A percentile compares a stretch with the other conserved stretches of the same genome.
phyloP scores from a whole-genome alignment of 2,888 invertebrate genomes.

The Proisotoma minuta region DNA sequence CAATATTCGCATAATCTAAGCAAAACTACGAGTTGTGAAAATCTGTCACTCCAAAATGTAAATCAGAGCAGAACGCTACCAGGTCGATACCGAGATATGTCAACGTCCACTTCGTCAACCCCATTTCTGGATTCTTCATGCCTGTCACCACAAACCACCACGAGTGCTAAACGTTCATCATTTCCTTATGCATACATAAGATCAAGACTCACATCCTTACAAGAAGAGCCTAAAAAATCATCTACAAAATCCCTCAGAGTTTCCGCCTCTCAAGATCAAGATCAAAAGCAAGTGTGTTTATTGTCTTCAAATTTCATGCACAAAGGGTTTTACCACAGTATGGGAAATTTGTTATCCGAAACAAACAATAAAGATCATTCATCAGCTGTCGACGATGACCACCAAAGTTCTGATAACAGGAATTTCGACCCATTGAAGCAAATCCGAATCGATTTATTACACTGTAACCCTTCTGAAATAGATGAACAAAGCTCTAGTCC shows the following conservation, averaged over 20 bases:
- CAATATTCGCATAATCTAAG: neutral
- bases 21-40: conserved; percentile 44
- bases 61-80: conserved; percentile 9
- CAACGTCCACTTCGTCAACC: conserved; percentile 17
- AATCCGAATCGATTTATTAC: conserved; percentile 42
- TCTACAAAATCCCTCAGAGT: neutral
- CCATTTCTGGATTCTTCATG: conserved; percentile 4
- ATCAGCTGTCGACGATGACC: neutral
- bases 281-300: neutral
- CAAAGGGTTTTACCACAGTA: conserved; percentile 42
- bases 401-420: conserved; percentile 8
- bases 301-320: conserved; percentile 12
- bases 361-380: conserved; percentile 9
- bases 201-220: conserved; percentile 47
- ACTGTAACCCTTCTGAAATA: conserved; percentile 35
- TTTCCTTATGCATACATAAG: conserved; percentile 49
- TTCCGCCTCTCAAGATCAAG: neutral
- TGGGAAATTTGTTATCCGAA: conserved; percentile 37
- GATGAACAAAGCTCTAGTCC: conserved; percentile 22
- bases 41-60: conserved; percentile 24
- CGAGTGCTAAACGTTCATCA: conserved; percentile 29
- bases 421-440: conserved; percentile 36
- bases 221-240: conserved; percentile 44
- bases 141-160: neutral
- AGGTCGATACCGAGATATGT: conserved; percentile 1